These are phyloP conservation scores for Frankliniella intonsa DNA, from an alignment of 2,888 invertebrate species.

Conservation along the genomic window DNA sequence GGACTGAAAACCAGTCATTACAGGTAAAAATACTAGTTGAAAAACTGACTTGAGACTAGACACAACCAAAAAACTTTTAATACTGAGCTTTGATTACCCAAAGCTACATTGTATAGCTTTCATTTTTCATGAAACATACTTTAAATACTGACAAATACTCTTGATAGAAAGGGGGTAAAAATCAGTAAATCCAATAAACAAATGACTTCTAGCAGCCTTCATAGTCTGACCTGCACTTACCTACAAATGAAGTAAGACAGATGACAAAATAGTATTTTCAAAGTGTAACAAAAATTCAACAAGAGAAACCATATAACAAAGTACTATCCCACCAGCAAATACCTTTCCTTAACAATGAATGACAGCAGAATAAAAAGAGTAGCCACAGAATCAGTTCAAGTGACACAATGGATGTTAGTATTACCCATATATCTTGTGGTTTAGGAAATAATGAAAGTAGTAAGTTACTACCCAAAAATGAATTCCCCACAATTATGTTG, in stretches of 20 bases:
- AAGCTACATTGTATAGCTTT: neutral
- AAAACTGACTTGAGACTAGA: too few relatives aligned
- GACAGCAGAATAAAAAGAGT: neutral
- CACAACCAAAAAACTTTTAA: too few relatives aligned
- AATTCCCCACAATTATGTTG: neutral
- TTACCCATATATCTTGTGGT: neutral
- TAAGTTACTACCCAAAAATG: neutral
- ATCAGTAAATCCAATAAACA: neutral
- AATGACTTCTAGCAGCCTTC: neutral
- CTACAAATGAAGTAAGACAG: neutral
- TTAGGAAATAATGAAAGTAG: neutral
- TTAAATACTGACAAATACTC: neutral
- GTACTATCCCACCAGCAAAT: neutral
- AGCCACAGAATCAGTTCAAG: neutral
- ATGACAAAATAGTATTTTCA: neutral
- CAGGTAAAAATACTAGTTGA: neutral
- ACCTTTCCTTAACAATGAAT: neutral
- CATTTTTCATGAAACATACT: neutral
- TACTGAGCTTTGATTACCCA: neutral
- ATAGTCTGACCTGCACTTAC: too few relatives aligned
- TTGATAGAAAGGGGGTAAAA: neutral
- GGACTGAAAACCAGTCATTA: neutral
- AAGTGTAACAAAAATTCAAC: neutral
- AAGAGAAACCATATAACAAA: conserved; percentile 1
- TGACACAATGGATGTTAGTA: neutral